Base-by-base conservation (phyloP, 2,113 vertebrate species). In the Limnothrissa miodon region DNA sequence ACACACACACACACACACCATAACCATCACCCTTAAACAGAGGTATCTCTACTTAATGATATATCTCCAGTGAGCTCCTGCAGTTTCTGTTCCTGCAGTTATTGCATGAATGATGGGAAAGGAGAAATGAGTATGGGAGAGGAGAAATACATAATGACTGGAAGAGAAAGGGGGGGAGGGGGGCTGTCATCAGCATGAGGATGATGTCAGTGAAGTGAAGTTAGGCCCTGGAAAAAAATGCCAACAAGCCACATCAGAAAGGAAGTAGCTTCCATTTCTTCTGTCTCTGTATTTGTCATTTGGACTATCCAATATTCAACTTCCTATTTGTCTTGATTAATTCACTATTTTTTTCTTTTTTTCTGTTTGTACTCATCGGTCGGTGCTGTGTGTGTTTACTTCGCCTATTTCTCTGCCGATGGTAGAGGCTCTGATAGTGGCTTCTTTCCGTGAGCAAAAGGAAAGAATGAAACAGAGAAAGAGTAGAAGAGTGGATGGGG, bases 1-100 rank as follows among this genome's bases (percentile, higher is more conserved):
- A 66, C 29, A 45, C 5, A 15, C 6, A 29, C 25, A 15, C 83
- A 23, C 39, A 29, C 39, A 29, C 78, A n/a, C 13, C 59, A 23
- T 29, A 33, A 74, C 66, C 33, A 11, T 74, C 66, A 39, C 33
- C 53, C 29, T 91, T 90, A 89, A 92, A 90, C 89, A 91, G 85
- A 91, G 89, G 88, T 17, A 70, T 83, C 66, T 80, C 87, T 79
- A 84, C 81, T 81, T 91, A 90, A 92, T 91, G 86, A 89, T 87
- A 83, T 80, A 74, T 82, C 83, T 13, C 84, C 25, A 79, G 74
- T 87, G 87, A 85, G 85, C 84, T 56, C 29, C 66, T 56, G 19
- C 53, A 74, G 66, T 13, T 66, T 25, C n/a, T 66, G n/a, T 25
- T 29, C n/a, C n/a, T 66, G 7, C 59, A 23, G n/a, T 21, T 59